Conservation (phyloP, 2,113 vertebrate genomes). For the Spilogale gracilis region DNA sequence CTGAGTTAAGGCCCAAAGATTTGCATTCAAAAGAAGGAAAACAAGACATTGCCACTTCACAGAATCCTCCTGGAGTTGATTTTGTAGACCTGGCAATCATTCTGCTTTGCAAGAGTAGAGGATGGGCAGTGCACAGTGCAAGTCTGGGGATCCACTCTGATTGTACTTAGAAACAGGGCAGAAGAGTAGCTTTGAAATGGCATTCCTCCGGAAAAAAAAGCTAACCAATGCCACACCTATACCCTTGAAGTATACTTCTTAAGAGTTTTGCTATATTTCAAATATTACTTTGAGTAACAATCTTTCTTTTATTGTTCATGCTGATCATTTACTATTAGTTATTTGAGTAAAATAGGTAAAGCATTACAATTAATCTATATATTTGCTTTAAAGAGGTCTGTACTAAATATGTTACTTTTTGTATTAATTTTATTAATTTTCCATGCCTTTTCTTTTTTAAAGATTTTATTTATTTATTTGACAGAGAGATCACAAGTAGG, state of each 20-base stretch:
- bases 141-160: not conserved
- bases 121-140: constrained; percentile 56
- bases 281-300: constrained; percentile 72
- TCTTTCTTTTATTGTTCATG: constrained; percentile 36
- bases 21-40: constrained; percentile 1
- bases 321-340: constrained; percentile 72
- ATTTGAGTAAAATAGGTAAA: constrained; percentile 73
- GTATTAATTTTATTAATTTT: constrained; percentile 77
- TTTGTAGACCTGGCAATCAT: not conserved
- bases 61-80: not conserved
- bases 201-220: constrained; percentile 40
- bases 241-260: constrained; percentile 64
- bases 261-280: constrained; percentile 68
- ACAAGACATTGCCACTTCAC: not conserved
- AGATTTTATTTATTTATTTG: no score
- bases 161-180: not conserved
- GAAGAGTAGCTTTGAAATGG: constrained; percentile 45
- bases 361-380: constrained; percentile 41
- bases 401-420: constrained; percentile 70
- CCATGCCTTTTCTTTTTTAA: constrained; percentile 65
- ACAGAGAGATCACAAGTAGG: no score
- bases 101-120: constrained; percentile 75
- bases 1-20: not conserved
- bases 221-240: not conserved
- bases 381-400: constrained; percentile 65